Base-by-base conservation (phyloP, 1,140 invertebrate species). In the Teleopsis dalmanni region DNA sequence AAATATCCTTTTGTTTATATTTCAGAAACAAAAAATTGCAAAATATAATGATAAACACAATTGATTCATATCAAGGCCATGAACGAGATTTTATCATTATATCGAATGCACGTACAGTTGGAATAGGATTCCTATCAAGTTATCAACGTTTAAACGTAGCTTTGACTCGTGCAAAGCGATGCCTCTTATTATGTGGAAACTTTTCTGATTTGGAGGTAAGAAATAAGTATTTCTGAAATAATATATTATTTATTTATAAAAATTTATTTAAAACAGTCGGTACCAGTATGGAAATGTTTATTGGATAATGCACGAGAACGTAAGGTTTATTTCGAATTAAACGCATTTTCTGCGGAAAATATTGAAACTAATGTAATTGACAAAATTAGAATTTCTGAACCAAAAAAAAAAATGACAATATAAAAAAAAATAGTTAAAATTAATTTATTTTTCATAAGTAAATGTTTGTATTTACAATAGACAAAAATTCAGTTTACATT, bases 11-110 rank as follows among this genome's bases (percentile, higher is more conserved):
- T 31, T 27, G 3, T 18, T n/a, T 22, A n/a, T n/a, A 34, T 45
- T 25, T 3, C 45, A 53, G 48, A 8, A 29, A 11, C 13, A 10
- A 21, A 3, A 36, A 25, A 16, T 40, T 50, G 16, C 21, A 46
- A 40, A 57, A 58, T 18, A 48, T 69, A 29, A 51, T 34, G 54
- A 81, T 93, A 2, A 85, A 88, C 59, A 93, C 91, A 3, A 85
- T 95, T 7, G 93, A 96, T 73, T 82, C 86, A 44, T 95, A 90
- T 69, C 93, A 96, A 75, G 93, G 94, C 0, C 78, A 88, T 69
- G 91, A 97, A 75, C 80, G 84, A 50, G 92, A 96, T 68, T 76
- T 95, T 22, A 83, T 96, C 21, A 78, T 97, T 25, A 78, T 96
- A 57, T 93, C 90, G 0, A 84, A 87, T 72, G 91, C 94, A 0